phyloP scores from a whole-genome alignment of 2,797 vertebrate genomes.

The Micrastur ruficollis region DNA sequence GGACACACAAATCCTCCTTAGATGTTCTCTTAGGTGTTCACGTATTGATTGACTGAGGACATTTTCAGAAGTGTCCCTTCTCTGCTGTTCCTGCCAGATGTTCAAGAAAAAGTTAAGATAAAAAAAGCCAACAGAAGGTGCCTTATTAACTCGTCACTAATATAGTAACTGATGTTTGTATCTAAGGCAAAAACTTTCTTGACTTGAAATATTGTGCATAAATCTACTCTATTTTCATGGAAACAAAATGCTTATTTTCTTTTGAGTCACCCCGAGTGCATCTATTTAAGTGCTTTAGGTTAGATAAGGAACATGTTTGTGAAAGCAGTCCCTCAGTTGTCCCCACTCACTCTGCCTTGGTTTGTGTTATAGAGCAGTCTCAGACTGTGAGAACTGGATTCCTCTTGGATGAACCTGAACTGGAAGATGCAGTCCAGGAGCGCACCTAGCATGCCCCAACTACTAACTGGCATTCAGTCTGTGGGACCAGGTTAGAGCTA shows the following conservation, averaged over 20 bases:
- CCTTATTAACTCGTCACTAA: neutral
- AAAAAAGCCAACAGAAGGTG: neutral
- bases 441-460: rapidly evolving
- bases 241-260: neutral
- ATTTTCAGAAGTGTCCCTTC: neutral
- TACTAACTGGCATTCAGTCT: rapidly evolving
- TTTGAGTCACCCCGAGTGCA: neutral
- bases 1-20: neutral
- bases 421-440: neutral
- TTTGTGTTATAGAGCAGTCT: neutral
- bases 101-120: neutral
- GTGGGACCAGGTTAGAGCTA: neutral
- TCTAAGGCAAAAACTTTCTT: neutral
- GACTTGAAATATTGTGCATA: neutral
- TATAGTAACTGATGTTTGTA: neutral
- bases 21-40: neutral
- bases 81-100: neutral
- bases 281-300: neutral
- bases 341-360: neutral
- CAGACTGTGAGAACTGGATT: neutral
- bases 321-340: neutral
- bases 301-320: rapidly evolving
- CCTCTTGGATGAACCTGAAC: neutral
- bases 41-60: neutral
- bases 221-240: neutral